Evolutionary conservation across 2,113 vertebrate species (phyloP).

Genomic region (Poeciliopsis retropinna): DNA sequence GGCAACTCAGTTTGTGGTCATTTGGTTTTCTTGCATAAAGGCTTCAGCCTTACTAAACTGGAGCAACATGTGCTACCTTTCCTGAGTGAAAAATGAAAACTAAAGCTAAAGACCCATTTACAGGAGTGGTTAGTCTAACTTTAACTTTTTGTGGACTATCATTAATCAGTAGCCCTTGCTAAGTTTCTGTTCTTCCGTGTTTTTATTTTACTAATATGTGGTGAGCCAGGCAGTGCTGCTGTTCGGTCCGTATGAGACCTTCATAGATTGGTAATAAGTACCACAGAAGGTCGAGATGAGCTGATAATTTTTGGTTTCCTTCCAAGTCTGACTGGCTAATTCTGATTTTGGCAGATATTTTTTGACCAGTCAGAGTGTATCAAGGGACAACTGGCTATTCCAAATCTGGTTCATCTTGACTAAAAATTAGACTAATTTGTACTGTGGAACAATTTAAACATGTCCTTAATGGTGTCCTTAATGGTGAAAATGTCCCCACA

Average conservation of each 20-base stretch:
- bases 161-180: background rate
- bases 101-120: constrained; percentile 12
- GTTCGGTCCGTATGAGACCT: background rate
- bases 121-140: background rate
- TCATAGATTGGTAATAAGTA: background rate
- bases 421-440: background rate
- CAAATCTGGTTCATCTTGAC: background rate
- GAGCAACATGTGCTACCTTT: constrained; percentile 47
- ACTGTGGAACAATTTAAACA: background rate
- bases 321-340: background rate
- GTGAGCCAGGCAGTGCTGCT: background rate
- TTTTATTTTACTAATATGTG: background rate
- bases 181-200: too few relatives aligned
- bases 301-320: background rate
- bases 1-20: constrained; percentile 34
- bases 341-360: too few relatives aligned
- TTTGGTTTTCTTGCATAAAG: constrained; percentile 21
- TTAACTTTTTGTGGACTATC: background rate
- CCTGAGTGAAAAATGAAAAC: constrained; percentile 28
- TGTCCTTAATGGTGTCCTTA: too few relatives aligned
- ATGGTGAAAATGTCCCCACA: background rate
- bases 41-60: constrained; percentile 25
- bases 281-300: background rate
- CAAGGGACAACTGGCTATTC: background rate
- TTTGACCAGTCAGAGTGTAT: background rate